Conservation (phyloP, 2,888 invertebrate species). For the Latheticus oryzae region DNA sequence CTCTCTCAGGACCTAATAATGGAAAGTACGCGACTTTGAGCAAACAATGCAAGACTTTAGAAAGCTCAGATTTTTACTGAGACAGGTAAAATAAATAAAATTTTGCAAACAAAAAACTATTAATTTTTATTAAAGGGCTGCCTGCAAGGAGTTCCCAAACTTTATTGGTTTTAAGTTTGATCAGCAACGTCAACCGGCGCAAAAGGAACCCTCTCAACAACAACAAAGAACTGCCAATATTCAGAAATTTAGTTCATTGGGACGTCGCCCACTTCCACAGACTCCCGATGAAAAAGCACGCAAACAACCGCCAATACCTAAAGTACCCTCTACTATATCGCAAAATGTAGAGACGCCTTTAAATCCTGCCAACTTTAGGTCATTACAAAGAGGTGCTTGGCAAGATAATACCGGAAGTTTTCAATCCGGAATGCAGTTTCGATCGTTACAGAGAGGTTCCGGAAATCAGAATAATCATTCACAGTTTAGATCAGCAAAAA, state of each 20-base stretch:
- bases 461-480: slow-evolving; percentile 45
- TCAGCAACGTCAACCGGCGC: slow-evolving; percentile 58
- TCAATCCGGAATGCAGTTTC: slow-evolving; percentile 61
- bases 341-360: slow-evolving; percentile 61
- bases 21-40: slow-evolving; percentile 95
- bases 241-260: slow-evolving; percentile 64
- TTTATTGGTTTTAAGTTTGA: slow-evolving; percentile 67
- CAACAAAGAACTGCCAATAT: slow-evolving; percentile 64
- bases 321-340: slow-evolving; percentile 61
- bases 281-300: slow-evolving; percentile 64
- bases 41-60: slow-evolving; percentile 95
- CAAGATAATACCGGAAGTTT: slow-evolving; percentile 55
- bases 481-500: slow-evolving; percentile 63
- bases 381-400: slow-evolving; percentile 66
- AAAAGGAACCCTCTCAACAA: slow-evolving; percentile 43
- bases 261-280: slow-evolving; percentile 64
- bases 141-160: slow-evolving; percentile 68
- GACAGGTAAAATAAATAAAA: slow-evolving; percentile 69
- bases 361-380: slow-evolving; percentile 69
- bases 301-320: slow-evolving; percentile 62
- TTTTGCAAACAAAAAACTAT: slow-evolving; percentile 49
- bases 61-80: slow-evolving; percentile 96
- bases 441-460: slow-evolving; percentile 67
- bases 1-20: slow-evolving; percentile 76
- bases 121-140: slow-evolving; percentile 61